Conservation (phyloP, 2,113 vertebrate species). For the Chaetura pelagica region DNA sequence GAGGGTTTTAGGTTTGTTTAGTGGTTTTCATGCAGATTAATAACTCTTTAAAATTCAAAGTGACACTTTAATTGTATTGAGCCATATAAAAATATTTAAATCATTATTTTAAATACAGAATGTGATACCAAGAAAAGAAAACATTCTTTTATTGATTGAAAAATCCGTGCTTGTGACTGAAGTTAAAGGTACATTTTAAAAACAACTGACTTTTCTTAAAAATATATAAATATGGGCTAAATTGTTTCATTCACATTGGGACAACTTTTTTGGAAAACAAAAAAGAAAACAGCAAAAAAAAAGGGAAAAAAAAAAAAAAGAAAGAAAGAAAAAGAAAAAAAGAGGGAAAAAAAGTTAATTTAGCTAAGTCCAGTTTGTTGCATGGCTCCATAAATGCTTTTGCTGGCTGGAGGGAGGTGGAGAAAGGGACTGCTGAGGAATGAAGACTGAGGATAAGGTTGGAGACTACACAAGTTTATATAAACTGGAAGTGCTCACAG, state of each 20-base stretch:
- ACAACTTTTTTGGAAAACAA: constrained; percentile 73
- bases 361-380: neutral
- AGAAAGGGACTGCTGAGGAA: neutral
- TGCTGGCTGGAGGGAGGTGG: neutral
- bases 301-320: neutral
- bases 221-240: constrained; percentile 30
- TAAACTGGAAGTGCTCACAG: neutral
- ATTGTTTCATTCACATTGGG: constrained; percentile 83
- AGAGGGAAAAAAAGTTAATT: neutral
- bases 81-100: neutral
- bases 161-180: constrained; percentile 4
- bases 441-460: neutral
- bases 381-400: neutral
- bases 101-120: neutral
- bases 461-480: neutral
- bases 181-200: constrained; percentile 38
- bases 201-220: constrained; percentile 58
- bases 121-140: neutral
- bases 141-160: neutral
- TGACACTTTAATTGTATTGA: neutral
- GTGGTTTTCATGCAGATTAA: neutral
- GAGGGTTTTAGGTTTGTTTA: neutral
- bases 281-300: constrained; percentile 45
- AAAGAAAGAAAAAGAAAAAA: no score
- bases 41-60: constrained; percentile 13